Conservation (phyloP, 2,797 vertebrate species). For the Jordanella pulchra region DNA sequence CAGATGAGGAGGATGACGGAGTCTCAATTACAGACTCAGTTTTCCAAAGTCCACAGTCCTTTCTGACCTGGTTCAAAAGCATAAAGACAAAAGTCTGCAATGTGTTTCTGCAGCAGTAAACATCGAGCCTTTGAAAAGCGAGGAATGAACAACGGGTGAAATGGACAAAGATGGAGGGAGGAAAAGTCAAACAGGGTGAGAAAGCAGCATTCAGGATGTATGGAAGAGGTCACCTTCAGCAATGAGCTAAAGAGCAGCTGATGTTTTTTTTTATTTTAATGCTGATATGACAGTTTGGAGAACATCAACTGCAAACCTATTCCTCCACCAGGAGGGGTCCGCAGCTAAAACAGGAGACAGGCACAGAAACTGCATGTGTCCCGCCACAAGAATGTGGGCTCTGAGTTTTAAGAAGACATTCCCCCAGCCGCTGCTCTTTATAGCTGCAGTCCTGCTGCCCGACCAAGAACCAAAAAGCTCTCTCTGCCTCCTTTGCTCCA, state of each 20-base stretch:
- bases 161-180: background rate
- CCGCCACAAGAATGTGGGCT: constrained; percentile 81
- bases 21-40: no score
- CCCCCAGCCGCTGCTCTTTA: constrained; percentile 75
- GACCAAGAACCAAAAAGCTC: constrained; percentile 66
- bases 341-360: constrained; percentile 69
- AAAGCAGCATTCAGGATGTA: no score
- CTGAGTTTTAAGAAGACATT: constrained; percentile 77
- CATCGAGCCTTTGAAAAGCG: no score
- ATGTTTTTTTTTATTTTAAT: constrained; percentile 10
- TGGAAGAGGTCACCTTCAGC: background rate
- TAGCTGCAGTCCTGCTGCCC: constrained; percentile 74
- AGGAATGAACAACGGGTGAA: background rate
- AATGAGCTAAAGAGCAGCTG: background rate
- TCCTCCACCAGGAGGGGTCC: constrained; percentile 71
- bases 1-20: no score
- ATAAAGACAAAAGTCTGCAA: no score
- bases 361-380: constrained; percentile 78
- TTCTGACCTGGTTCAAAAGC: background rate
- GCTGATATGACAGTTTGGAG: constrained; percentile 8
- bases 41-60: no score
- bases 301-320: constrained; percentile 40
- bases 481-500: constrained; percentile 54
- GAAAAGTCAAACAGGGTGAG: no score
- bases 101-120: no score